Base-by-base conservation (phyloP, 1,140 invertebrate species). In the Calephelis nemesis region DNA sequence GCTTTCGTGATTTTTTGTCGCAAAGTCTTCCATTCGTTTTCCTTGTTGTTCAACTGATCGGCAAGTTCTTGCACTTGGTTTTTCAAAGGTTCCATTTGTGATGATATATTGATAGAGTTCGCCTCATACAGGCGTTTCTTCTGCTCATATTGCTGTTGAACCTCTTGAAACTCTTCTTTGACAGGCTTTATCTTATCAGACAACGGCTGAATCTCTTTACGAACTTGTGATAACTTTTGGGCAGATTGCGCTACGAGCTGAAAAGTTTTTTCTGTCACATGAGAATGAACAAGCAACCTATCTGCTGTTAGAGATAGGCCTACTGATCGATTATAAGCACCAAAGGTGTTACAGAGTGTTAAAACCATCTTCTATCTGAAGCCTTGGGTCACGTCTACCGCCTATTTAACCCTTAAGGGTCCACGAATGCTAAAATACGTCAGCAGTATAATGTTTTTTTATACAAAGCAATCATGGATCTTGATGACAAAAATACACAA, bases 1-100 rank as follows among this genome's bases (percentile, higher is more conserved):
- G 91, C 89, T 75, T 92, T 92, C 76, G 88, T 88, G 62, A 93
- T 93, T 77, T 90, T 90, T 78, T 93, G 91, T 52, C 85, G 76
- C 71, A 93, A 81, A 69, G 85, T 91, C 84, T 93, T 93, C 92
- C 92, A 93, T 84, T 93, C 91, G 13, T 90, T 86, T 75, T 93
- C 92, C 68, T 92, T 91, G 65, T 71, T 79, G 74, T 90, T 91
- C 67, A 93, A 74, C 67, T 85, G 82, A 73, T 92, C 84, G 62
- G 83, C 84, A 68, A 92, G 77, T 49, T 85, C 83, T 72, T 85
- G 88, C 39, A 92, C 86, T 82, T 88, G 81, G 65, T 80, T 84
- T 71, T 88, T 92, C 30, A 92, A 72, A 7, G 92, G 92, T 70
- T 92, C 91, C 90, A 92, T 90, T 83, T 92, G 91, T 5, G 92